Base-by-base conservation (phyloP, 2,797 vertebrate genomes). In the Chaenodraco wilsoni region DNA sequence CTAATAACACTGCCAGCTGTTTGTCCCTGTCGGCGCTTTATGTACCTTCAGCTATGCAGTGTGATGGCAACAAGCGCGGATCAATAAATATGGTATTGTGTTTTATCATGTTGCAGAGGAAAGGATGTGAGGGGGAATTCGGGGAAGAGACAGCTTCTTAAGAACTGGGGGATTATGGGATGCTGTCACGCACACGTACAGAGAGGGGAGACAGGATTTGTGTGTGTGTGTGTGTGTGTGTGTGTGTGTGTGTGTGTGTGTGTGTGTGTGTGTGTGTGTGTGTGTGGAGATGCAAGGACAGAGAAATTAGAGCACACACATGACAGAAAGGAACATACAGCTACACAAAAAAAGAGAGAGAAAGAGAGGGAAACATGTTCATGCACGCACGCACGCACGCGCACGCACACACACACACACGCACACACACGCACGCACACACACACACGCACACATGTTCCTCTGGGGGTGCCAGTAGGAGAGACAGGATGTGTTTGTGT, bases 81-180 rank as follows among this genome's bases (percentile, higher is more conserved):
- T n/a, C 65, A 51, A 48, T 40, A 50, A 17, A 63, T 56, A 21
- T 62, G 59, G 57, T 21, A 16, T 45, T 61, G 14, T 23, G 3
- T 31, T 73, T 45, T 58, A 45, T 58, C 65, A 31, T 56, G 75
- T 57, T 68, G 81, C 71, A 58, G 61, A 74, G 69, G 49, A 72
- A 31, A 13, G 40, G 61, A 45, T 44, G 65, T 16, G 10, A 52
- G 54, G 59, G 55, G 60, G 70, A 83, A 76, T 49, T 60, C 55
- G 2, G 64, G 55, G 12, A 68, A 54, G 33, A 65, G 70, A 76
- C 60, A 56, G 69, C 56, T 40, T 55, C 74, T 78, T 21, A 66
- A 62, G 63, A 69, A 69, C 33, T 61, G 78, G 57, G 80, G 82
- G 73, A 87, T 84, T 76, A 80, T 83, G 64, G 76, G 84, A 59